These are phyloP conservation scores for Venustoraphidia nigricollis DNA, from an alignment of 2,888 invertebrate species.

Conservation along the genomic window DNA sequence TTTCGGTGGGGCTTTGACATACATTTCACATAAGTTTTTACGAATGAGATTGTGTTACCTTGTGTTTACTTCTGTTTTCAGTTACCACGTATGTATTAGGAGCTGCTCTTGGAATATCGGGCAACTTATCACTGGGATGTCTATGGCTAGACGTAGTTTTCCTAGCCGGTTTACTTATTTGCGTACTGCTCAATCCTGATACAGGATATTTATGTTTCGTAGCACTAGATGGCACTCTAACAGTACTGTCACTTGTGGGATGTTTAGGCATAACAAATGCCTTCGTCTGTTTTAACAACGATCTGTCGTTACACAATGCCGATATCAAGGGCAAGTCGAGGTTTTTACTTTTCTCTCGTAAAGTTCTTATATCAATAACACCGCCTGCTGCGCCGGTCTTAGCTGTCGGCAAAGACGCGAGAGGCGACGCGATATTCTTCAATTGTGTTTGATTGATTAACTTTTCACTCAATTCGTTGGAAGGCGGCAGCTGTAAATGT, in stretches of 20 bases:
- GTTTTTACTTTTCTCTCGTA: slow-evolving; percentile 78
- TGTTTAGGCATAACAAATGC: slow-evolving; percentile 68
- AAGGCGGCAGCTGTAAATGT: slow-evolving; percentile 28
- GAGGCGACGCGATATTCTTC: slow-evolving; percentile 12
- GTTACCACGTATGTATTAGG: slow-evolving; percentile 53
- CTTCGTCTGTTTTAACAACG: slow-evolving; percentile 76
- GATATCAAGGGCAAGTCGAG: slow-evolving; percentile 83
- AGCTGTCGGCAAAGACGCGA: background rate
- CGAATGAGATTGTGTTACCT: slow-evolving; percentile 27
- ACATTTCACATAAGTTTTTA: slow-evolving; percentile 9
- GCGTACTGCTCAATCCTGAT: slow-evolving; percentile 43
- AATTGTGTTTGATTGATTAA: slow-evolving; percentile 23
- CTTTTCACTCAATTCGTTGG: slow-evolving; percentile 36
- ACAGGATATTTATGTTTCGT: slow-evolving; percentile 48
- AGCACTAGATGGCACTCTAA: slow-evolving; percentile 28
- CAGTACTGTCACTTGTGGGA: slow-evolving; percentile 23
- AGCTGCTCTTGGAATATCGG: slow-evolving; percentile 48
- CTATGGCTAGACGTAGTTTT: slow-evolving; percentile 44
- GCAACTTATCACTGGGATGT: slow-evolving; percentile 64
- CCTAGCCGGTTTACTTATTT: slow-evolving; percentile 38
- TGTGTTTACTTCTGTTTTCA: slow-evolving; percentile 26
- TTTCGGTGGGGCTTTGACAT: too few species aligned
- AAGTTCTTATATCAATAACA: slow-evolving; percentile 59
- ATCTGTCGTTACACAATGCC: slow-evolving; percentile 84
- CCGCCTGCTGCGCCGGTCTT: slow-evolving; percentile 9